These are phyloP conservation scores for Embidobia sp. DNA, from an alignment of 2,888 invertebrate genomes.

Conservation along the genomic window DNA sequence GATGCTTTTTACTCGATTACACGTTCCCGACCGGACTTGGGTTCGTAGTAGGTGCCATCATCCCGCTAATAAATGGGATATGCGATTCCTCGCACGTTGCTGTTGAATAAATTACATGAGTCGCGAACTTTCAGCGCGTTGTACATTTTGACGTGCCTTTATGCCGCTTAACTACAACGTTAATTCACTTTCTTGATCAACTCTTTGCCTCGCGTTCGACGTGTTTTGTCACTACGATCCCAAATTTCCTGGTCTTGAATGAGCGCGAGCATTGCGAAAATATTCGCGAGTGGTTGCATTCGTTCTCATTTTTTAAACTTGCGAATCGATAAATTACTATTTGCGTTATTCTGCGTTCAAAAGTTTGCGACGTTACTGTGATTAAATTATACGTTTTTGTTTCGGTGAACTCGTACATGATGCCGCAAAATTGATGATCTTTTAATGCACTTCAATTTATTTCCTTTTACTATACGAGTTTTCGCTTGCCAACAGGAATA, in stretches of 20 bases:
- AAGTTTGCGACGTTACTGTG: no score
- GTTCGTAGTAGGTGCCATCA: slow-evolving; percentile 21
- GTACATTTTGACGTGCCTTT: not conserved
- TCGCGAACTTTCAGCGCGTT: not conserved
- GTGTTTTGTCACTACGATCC: no score
- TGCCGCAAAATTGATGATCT: no score
- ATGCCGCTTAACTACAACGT: not conserved
- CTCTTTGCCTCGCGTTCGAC: not conserved
- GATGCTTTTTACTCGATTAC: slow-evolving; percentile 55
- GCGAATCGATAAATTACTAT: slow-evolving; percentile 3
- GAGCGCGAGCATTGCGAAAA: no score
- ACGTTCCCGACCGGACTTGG: slow-evolving; percentile 14
- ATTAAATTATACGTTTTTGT: no score
- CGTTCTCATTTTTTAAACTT: not conserved
- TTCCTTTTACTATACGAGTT: no score
- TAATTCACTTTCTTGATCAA: slow-evolving; percentile 1
- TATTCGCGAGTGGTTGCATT: not conserved
- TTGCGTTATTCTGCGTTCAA: not conserved
- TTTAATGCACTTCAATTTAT: no score
- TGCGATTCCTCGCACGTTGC: slow-evolving; percentile 19
- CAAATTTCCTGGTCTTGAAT: no score
- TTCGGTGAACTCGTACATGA: no score
- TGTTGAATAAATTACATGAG: slow-evolving; percentile 29
- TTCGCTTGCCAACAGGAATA: no score
- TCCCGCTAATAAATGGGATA: slow-evolving; percentile 36